Evolutionary conservation across 2,888 invertebrate species (phyloP).

Genomic region (Sinhomidia bicolor): DNA sequence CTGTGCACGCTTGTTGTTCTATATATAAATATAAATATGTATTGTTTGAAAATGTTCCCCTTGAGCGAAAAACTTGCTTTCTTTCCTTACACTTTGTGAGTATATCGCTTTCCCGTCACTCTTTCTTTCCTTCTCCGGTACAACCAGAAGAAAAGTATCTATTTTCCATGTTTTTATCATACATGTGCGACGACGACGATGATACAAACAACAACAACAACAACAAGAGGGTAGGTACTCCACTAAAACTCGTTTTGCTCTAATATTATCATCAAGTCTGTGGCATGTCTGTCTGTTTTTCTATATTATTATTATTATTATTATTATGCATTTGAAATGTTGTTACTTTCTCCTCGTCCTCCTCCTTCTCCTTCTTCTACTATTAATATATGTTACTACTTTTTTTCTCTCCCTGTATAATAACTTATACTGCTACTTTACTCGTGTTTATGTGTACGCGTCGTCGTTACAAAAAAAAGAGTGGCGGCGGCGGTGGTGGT

Average conservation of each 20-base stretch:
- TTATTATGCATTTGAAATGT: slow-evolving; percentile 1
- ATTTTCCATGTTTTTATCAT: slow-evolving; percentile 57
- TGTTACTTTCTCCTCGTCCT: slow-evolving; percentile 7
- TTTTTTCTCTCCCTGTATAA: not conserved
- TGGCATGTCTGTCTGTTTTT: slow-evolving; percentile 34
- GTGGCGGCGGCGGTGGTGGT: slow-evolving; percentile 49
- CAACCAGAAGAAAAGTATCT: slow-evolving; percentile 51
- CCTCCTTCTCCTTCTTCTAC: not conserved
- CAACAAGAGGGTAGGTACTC: slow-evolving; percentile 29
- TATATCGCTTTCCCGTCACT: slow-evolving; percentile 57
- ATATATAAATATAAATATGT: not conserved
- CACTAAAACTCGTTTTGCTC: slow-evolving; percentile 46
- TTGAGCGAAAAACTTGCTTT: slow-evolving; percentile 68
- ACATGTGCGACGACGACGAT: not conserved
- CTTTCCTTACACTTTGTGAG: slow-evolving; percentile 26
- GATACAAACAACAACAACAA: slow-evolving; percentile 31
- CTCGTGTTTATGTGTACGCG: slow-evolving; percentile 39
- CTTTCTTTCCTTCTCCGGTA: slow-evolving; percentile 28
- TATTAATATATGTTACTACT: not conserved
- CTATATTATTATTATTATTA: not conserved
- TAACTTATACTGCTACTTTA: slow-evolving; percentile 39
- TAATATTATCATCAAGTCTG: slow-evolving; percentile 48
- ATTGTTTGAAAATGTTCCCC: slow-evolving; percentile 69
- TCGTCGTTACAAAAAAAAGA: slow-evolving; percentile 40
- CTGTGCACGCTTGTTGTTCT: not conserved